Evolutionary conservation across 2,888 invertebrate species (phyloP).

Genomic region (Tetragnatha montana): DNA sequence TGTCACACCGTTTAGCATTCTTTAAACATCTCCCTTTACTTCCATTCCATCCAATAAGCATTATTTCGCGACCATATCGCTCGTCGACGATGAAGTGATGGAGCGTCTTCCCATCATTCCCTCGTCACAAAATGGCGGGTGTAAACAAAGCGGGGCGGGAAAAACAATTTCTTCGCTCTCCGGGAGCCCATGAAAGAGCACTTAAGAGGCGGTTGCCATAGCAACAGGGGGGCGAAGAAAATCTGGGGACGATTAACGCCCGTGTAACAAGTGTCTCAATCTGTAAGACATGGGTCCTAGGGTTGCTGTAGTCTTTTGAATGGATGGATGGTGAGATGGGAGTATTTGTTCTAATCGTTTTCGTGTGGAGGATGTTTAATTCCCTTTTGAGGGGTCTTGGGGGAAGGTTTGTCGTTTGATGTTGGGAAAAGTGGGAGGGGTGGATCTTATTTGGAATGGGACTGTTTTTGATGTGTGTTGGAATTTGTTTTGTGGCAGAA

Average conservation of each 20-base stretch:
- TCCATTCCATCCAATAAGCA: too few species aligned
- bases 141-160: conserved; percentile 28
- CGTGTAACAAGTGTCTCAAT: conserved; percentile 60
- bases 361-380: neutral
- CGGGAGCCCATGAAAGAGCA: conserved; percentile 30
- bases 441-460: too few species aligned
- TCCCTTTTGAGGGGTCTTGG: too few species aligned
- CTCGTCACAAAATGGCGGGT: conserved; percentile 7
- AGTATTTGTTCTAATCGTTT: neutral
- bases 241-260: conserved; percentile 25
- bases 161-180: neutral
- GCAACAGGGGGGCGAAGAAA: conserved; percentile 44
- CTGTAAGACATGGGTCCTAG: conserved; percentile 37
- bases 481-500: too few species aligned
- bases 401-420: too few species aligned
- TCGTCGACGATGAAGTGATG: neutral
- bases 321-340: neutral
- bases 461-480: too few species aligned
- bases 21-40: too few species aligned
- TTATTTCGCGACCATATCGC: neutral
- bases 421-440: too few species aligned
- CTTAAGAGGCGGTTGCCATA: conserved; percentile 45
- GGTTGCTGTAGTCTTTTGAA: conserved; percentile 2
- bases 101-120: neutral
- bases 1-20: too few species aligned